A percentile compares a stretch with the other conserved stretches of the same genome.
Evolutionary conservation across 2,113 vertebrate species (phyloP).

Genomic region (Misgurnus anguillicaudatus): DNA sequence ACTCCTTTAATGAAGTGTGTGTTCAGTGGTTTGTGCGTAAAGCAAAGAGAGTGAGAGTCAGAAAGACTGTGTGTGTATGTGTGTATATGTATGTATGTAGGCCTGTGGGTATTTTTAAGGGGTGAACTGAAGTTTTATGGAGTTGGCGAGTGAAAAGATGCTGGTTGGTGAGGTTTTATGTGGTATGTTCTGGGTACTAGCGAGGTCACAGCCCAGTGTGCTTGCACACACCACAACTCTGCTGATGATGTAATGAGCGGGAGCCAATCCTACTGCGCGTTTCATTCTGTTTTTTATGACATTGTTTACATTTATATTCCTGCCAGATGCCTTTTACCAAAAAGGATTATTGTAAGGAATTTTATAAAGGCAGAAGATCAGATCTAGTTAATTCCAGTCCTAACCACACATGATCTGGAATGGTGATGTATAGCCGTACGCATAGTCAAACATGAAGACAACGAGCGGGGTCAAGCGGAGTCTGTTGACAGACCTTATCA

Average conservation of each 20-base stretch:
- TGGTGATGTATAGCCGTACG: slow-evolving; percentile 1
- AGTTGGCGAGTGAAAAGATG: slow-evolving; percentile 42
- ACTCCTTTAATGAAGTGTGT: slow-evolving; percentile 40
- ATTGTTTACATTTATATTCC: slow-evolving; percentile 19
- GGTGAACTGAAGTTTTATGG: slow-evolving; percentile 57
- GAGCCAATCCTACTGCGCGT: slow-evolving; percentile 2
- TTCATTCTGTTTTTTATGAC: slow-evolving; percentile 15
- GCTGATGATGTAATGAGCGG: slow-evolving; percentile 26
- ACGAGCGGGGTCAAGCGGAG: not conserved
- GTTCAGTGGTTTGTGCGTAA: slow-evolving; percentile 49
- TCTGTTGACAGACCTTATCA: slow-evolving; percentile 36
- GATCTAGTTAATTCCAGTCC: not conserved
- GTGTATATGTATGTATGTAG: not conserved
- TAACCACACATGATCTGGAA: slow-evolving; percentile 13
- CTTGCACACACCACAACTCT: slow-evolving; percentile 30
- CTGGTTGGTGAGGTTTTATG: slow-evolving; percentile 48
- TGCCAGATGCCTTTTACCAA: not conserved
- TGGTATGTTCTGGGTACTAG: slow-evolving; percentile 44
- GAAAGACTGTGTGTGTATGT: not conserved
- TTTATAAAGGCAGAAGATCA: not conserved
- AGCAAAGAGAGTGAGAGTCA: not conserved
- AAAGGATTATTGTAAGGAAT: not conserved
- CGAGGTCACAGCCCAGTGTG: slow-evolving; percentile 24
- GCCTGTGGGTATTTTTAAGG: slow-evolving; percentile 20
- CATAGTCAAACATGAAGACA: slow-evolving; percentile 28